Percentiles rank a stretch among this genome's conserved stretches.
Conservation (phyloP, 1,140 invertebrate species). For the Bombus picipes region DNA sequence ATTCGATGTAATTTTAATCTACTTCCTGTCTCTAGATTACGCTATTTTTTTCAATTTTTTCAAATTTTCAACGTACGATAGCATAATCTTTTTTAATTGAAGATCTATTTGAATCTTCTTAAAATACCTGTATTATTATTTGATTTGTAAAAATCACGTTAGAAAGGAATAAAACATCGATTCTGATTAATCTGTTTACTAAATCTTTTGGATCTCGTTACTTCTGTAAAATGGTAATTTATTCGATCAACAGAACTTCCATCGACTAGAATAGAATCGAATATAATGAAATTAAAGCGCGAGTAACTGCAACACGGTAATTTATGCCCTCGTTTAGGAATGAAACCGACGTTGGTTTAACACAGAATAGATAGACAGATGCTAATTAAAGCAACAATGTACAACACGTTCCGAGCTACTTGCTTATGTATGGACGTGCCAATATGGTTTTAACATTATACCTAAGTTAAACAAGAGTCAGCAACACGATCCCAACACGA, state of each 20-base stretch:
- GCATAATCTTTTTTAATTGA: no score
- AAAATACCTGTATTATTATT: no score
- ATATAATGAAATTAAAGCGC: neutral
- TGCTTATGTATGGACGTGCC: neutral
- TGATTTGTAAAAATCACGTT: no score
- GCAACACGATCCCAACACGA: neutral
- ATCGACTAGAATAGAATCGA: neutral
- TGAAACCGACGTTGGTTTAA: neutral
- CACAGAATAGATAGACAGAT: neutral
- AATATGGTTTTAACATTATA: neutral
- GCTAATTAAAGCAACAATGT: conserved; percentile 3
- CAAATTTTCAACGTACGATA: no score
- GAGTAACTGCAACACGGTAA: neutral
- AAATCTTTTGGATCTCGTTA: no score
- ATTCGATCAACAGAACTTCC: neutral
- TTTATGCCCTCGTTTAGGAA: neutral
- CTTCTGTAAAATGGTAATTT: neutral
- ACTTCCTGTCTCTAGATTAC: accelerated
- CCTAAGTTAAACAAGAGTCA: neutral
- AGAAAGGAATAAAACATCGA: no score
- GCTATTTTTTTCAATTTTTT: no score
- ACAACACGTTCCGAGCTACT: neutral
- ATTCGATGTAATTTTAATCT: no score
- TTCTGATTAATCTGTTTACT: no score
- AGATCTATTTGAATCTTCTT: no score